Evolutionary conservation across 2,797 vertebrate species (phyloP), one percentile per base, ranked within the genome.

Genomic region (Pangasius krempfi): DNA sequence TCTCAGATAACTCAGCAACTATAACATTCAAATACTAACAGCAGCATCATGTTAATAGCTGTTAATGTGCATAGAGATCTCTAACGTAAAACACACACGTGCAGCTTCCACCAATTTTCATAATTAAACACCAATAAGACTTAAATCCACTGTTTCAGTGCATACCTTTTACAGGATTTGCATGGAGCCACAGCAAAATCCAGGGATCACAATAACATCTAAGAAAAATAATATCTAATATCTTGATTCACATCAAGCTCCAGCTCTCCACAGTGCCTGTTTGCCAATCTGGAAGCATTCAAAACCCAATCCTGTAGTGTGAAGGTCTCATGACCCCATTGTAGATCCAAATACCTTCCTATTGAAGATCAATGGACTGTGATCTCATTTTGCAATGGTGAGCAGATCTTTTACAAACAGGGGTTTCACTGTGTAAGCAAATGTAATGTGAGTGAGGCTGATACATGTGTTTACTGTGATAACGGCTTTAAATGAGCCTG

Each of bases 391-490:
- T 94, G 97, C 97, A 96, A 95, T 93, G 94, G 93, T 93, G 87
- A 90, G 94, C 95, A 95, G 86, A 96, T 95, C 93, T 94, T 92
- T 96, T 94, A 94, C 94, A 96, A 95, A 94, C 80, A 27, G 64
- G 92, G 88, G 93, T 95, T 94, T 94, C 94, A 95, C 92, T 94
- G 91, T 95, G 95, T 96, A 97, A 97, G 96, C 97, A 97, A 95
- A 97, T 93, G 92, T 88, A 94, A 94, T 94, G 94, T 94, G 89
- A 90, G 64, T 84, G 89, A 92, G 92, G 92, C 85, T 93, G 91
- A 94, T 94, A 92, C 60, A 9, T 89, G 72, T 92, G 91, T 94
- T 93, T 94, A 90, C 90, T 90, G 87, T 90, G 79, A 90, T 90
- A 92, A 89, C 87, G 40, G 89, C 78, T 90, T 16, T 30, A 86